These are phyloP conservation scores for Camponotus fellah DNA, from an alignment of 2,888 invertebrate species.

Conservation along the genomic window DNA sequence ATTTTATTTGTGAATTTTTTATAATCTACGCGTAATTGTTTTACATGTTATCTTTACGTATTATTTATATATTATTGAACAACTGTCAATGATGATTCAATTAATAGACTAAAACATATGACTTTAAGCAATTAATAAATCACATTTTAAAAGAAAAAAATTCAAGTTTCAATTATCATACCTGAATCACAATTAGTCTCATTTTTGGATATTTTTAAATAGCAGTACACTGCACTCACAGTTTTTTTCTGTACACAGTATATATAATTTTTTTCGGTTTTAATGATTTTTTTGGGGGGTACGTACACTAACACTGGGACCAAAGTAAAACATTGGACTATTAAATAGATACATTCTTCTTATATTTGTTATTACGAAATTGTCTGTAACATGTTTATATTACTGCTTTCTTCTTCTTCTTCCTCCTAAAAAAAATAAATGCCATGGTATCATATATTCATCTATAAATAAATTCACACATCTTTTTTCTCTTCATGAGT, in stretches of 20 bases:
- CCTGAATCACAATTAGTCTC: background rate
- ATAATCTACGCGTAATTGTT: no score
- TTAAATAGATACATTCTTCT: constrained; percentile 77
- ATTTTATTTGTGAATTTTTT: background rate
- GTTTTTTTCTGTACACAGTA: constrained; percentile 62
- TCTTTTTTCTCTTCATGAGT: background rate
- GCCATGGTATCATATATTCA: background rate
- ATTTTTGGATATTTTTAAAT: constrained; percentile 43
- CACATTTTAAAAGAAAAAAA: background rate
- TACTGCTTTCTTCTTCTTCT: constrained; percentile 86
- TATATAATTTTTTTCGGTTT: constrained; percentile 14
- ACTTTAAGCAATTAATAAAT: background rate
- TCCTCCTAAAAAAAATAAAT: constrained; percentile 68
- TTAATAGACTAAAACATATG: background rate
- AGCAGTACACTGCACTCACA: constrained; percentile 63
- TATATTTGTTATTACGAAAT: constrained; percentile 83
- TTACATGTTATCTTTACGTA: background rate
- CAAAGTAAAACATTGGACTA: constrained; percentile 82
- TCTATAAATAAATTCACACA: background rate
- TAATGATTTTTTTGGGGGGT: constrained; percentile 15
- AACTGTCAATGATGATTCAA: background rate
- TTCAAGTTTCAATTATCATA: background rate
- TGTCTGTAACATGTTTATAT: constrained; percentile 83
- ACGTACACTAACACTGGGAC: constrained; percentile 74
- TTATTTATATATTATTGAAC: background rate